Conservation (phyloP, 2,797 vertebrate genomes). For the Champsocephalus esox region DNA sequence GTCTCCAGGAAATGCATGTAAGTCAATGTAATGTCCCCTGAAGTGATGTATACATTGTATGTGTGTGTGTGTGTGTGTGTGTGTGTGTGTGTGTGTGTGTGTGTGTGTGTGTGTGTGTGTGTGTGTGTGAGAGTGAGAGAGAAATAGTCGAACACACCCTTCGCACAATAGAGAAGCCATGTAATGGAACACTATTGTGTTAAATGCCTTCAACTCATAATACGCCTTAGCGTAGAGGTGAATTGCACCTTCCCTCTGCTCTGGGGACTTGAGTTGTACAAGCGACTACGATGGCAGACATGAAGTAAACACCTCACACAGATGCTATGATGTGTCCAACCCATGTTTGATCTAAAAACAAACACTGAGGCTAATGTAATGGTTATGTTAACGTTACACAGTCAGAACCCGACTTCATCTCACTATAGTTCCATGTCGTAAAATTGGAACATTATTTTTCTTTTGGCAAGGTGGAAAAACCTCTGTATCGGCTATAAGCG, state of each 20-base stretch:
- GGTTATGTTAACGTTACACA: constrained; percentile 3
- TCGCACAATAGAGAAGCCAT: constrained; percentile 1
- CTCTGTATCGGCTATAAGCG: constrained; percentile 38
- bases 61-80: too few species aligned
- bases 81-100: too few species aligned
- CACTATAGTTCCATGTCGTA: constrained; percentile 1
- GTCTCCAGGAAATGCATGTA: too few species aligned
- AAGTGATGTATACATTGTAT: too few species aligned
- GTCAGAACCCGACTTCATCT: constrained; percentile 26
- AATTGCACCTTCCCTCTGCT: not conserved
- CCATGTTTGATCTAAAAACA: constrained; percentile 23
- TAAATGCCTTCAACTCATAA: constrained; percentile 31
- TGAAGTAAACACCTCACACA: constrained; percentile 19
- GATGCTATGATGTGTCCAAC: constrained; percentile 21
- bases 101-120: too few species aligned
- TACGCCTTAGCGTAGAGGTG: constrained; percentile 1
- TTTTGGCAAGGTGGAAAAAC: constrained; percentile 1
- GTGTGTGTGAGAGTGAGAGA: not conserved
- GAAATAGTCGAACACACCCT: constrained; percentile 10
- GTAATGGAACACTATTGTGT: constrained; percentile 37
- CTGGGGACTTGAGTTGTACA: constrained; percentile 11
- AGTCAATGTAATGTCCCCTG: too few species aligned
- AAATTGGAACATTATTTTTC: constrained; percentile 10
- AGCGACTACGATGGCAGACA: not conserved
- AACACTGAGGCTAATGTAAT: constrained; percentile 26